Base-by-base conservation (phyloP, 2,113 vertebrate species). In the Poeciliopsis turrubarensis region DNA sequence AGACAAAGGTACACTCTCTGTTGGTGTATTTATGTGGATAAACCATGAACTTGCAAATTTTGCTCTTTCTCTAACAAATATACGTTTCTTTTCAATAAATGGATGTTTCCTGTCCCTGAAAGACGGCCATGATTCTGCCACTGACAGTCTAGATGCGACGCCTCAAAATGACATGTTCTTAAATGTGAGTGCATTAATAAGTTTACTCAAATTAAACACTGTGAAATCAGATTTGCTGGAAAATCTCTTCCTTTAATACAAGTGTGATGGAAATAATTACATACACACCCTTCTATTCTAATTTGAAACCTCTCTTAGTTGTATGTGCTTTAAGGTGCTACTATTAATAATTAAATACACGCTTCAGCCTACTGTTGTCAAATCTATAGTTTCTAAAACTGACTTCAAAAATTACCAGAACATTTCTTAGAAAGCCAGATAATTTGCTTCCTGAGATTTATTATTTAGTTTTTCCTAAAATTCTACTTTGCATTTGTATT, bases 151-250 rank as follows among this genome's bases (percentile, higher is more conserved):
- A 72, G 64, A 73, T 66, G 81, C 39, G 37, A 47, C 41, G 29
- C 12, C 2, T 71, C 66, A 0, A n/a, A 64, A 1, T 68, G 73
- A 87, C 65, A 65, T 66, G 75, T 80, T 75, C 4, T 32, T 81
- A 13, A 89, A 79, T 73, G 84, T 91, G 57, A 92, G 88, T 79
- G n/a, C 57, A 60, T 64, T 65, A 70, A 60, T 72, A 64, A 78
- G 60, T 79, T 73, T 25, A 41, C 27, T 60, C 26, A 1, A 63
- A 25, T 60, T 2, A 70, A 29, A 63, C 13, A 70, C 3, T 7
- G 4, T 39, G 9, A 65, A 65, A 7, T 22, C 13, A 27, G 5
- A 31, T 63, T 4, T 11, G 41, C 3, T 76, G 41, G 41, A 44
- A 44, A 44, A 15, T 44, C 41, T 44, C 41, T 15, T 15, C 41